These are phyloP conservation scores for Paedocypris sp. DNA, from an alignment of 2,113 vertebrate species.

Conservation along the genomic window DNA sequence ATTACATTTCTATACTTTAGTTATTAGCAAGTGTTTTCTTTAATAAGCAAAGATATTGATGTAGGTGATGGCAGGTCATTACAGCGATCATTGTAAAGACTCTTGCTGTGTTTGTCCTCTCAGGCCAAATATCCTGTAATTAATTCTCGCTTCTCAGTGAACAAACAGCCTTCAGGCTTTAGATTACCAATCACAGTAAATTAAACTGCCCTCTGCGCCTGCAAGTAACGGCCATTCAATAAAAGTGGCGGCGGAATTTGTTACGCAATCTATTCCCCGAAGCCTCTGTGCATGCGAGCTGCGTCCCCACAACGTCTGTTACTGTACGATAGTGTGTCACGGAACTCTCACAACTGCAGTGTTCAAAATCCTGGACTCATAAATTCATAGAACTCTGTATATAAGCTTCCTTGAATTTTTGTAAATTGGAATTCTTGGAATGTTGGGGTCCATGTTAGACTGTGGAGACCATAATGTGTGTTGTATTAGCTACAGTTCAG, in stretches of 20 bases:
- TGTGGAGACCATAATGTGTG: too few relatives aligned
- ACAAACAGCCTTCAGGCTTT: slow-evolving; percentile 3
- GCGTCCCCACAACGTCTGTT: not conserved
- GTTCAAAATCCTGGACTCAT: not conserved
- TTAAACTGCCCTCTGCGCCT: slow-evolving; percentile 9
- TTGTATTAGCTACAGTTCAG: too few relatives aligned
- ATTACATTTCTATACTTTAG: too few relatives aligned
- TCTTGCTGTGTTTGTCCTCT: slow-evolving; percentile 7
- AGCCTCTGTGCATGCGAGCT: not conserved
- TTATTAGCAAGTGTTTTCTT: too few relatives aligned
- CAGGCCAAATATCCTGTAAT: slow-evolving; percentile 16
- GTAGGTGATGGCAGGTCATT: not conserved
- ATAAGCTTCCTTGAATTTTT: too few relatives aligned
- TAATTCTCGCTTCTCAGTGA: slow-evolving; percentile 16
- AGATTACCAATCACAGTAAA: slow-evolving; percentile 23
- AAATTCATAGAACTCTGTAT: too few relatives aligned
- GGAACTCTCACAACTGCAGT: not conserved
- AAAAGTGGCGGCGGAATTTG: not conserved
- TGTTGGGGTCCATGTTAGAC: too few relatives aligned
- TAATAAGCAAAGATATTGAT: not conserved
- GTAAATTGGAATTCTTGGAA: too few relatives aligned
- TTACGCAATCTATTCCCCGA: not conserved
- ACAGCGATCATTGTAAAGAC: slow-evolving; percentile 6
- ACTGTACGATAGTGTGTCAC: not conserved
- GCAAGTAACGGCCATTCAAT: slow-evolving; percentile 15